Percentiles rank a stretch among this genome's conserved stretches.
Evolutionary conservation across 1,140 invertebrate species (phyloP).

Genomic region (Lethocerus indicus): DNA sequence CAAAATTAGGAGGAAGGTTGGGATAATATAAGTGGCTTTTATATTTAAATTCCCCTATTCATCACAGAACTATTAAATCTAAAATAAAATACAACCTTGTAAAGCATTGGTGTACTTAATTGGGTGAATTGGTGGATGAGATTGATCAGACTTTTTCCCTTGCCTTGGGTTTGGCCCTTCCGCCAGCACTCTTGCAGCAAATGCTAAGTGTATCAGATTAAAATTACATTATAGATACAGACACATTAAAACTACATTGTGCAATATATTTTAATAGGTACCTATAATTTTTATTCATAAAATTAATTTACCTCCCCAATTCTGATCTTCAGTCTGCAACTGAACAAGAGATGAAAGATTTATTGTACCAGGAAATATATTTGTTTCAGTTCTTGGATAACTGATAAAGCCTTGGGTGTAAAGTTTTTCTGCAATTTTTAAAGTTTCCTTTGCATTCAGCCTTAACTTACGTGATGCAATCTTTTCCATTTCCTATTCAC

Average conservation of each 20-base stretch:
- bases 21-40: too few species aligned
- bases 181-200: slow-evolving; percentile 59
- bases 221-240: too few species aligned
- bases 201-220: slow-evolving; percentile 27
- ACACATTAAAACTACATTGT: slow-evolving; percentile 1
- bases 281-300: neutral
- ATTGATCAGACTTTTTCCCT: slow-evolving; percentile 93
- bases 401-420: slow-evolving; percentile 86
- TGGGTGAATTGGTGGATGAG: slow-evolving; percentile 99
- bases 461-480: slow-evolving; percentile 75
- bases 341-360: slow-evolving; percentile 64
- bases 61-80: neutral
- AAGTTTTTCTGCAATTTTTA: slow-evolving; percentile 86
- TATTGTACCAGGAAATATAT: slow-evolving; percentile 84
- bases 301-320: slow-evolving; percentile 52
- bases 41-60: neutral
- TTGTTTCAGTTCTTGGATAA: slow-evolving; percentile 93
- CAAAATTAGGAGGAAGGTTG: too few species aligned
- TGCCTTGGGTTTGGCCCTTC: slow-evolving; percentile 76
- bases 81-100: slow-evolving; percentile 22
- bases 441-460: slow-evolving; percentile 88
- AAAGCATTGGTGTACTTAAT: slow-evolving; percentile 58
- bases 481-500: slow-evolving; percentile 82
- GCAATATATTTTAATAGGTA: neutral
- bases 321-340: slow-evolving; percentile 46